A percentile compares a stretch with the other conserved stretches of the same genome.
These are phyloP conservation scores for Eleginops maclovinus DNA, from an alignment of 2,113 vertebrate genomes.

Conservation along the genomic window DNA sequence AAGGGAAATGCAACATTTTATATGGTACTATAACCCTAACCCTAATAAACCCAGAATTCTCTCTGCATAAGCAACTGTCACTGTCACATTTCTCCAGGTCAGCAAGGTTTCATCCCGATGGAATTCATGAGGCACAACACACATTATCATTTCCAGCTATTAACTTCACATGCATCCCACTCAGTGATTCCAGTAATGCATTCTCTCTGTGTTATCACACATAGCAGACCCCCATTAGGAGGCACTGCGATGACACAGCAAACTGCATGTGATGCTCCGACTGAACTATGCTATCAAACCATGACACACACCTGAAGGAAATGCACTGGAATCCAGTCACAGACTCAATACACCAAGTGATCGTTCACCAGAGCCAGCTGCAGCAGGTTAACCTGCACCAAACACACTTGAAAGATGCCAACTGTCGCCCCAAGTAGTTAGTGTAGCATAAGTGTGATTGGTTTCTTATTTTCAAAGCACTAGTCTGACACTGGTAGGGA, in stretches of 20 bases:
- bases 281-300: background rate
- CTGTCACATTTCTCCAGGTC: background rate
- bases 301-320: background rate
- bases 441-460: no score
- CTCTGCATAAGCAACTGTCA: constrained; percentile 1
- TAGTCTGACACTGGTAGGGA: background rate
- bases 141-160: constrained; percentile 24
- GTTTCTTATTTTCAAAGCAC: background rate
- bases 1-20: background rate
- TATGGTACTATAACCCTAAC: background rate
- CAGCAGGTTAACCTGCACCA: background rate
- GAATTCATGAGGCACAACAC: constrained; percentile 21
- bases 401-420: background rate
- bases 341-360: background rate
- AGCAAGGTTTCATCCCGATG: background rate
- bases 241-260: constrained; percentile 15
- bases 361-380: background rate
- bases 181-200: constrained; percentile 23
- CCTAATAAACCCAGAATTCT: background rate
- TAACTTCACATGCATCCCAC: constrained; percentile 26
- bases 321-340: no score
- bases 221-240: constrained; percentile 22
- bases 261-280: background rate
- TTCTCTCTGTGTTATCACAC: constrained; percentile 38
- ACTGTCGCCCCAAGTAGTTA: background rate